Evolutionary conservation across 2,113 vertebrate species (phyloP).

Genomic region (Phyllostomus hastatus): DNA sequence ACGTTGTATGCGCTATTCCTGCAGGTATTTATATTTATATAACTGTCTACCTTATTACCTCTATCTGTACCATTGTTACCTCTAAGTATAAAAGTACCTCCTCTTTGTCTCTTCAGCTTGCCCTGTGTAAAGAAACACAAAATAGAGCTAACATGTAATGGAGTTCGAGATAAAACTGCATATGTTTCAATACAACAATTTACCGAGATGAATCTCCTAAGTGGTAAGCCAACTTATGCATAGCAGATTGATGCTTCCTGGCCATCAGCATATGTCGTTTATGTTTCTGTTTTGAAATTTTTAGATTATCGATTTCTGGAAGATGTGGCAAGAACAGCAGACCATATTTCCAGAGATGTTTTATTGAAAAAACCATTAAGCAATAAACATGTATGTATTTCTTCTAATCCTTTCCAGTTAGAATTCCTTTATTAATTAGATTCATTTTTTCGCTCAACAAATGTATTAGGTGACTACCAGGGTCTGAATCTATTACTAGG

Average conservation of each 20-base stretch:
- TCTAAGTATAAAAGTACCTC: neutral
- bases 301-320: slow-evolving; percentile 97
- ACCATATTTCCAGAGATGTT: slow-evolving; percentile 87
- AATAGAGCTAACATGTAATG: slow-evolving; percentile 85
- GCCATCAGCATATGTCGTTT: neutral
- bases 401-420: neutral
- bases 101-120: slow-evolving; percentile 81
- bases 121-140: slow-evolving; percentile 95
- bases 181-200: slow-evolving; percentile 90
- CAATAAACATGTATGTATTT: slow-evolving; percentile 80
- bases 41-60: neutral
- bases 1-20: slow-evolving; percentile 88
- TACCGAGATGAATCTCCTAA: slow-evolving; percentile 92
- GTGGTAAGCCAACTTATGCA: slow-evolving; percentile 82
- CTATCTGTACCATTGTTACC: neutral
- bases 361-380: slow-evolving; percentile 74
- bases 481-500: neutral
- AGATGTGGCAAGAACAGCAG: slow-evolving; percentile 91
- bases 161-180: slow-evolving; percentile 90
- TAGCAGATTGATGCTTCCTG: neutral
- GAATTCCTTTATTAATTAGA: neutral
- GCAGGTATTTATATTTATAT: slow-evolving; percentile 85
- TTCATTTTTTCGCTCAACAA: neutral
- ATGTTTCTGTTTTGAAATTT: slow-evolving; percentile 50
- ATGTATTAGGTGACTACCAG: neutral